phyloP scores from a whole-genome alignment of 2,797 vertebrate genomes.

The Pristis pectinata region DNA sequence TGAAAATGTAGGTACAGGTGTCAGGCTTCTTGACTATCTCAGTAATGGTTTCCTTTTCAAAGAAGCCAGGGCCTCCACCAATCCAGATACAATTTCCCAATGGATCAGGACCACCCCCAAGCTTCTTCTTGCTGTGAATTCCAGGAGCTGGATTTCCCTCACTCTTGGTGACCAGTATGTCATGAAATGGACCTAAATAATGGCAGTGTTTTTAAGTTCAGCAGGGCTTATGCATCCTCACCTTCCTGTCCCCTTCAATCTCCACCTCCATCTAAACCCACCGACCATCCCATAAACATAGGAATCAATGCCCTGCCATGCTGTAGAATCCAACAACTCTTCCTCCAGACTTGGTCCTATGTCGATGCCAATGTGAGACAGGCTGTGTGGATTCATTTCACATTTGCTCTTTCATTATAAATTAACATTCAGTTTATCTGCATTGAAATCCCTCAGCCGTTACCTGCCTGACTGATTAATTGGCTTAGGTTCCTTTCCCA shows the following conservation, averaged over 20 bases:
- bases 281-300: not conserved
- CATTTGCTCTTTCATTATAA: not conserved
- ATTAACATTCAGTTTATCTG: not conserved
- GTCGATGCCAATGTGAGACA: not conserved
- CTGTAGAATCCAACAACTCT: not conserved
- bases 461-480: slow-evolving; percentile 7
- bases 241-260: not conserved
- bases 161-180: too few species aligned
- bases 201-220: too few species aligned
- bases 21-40: too few species aligned
- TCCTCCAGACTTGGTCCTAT: not conserved
- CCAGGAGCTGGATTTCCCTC: too few species aligned
- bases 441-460: not conserved
- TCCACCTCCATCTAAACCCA: not conserved
- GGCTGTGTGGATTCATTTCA: not conserved
- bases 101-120: too few species aligned
- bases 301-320: not conserved
- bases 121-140: too few species aligned
- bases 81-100: too few species aligned
- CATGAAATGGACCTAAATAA: too few species aligned
- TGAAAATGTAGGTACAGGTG: too few species aligned
- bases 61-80: too few species aligned
- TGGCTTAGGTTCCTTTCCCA: not conserved
- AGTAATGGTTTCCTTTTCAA: too few species aligned
- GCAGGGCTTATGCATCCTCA: too few species aligned